Conservation (phyloP, 2,888 invertebrate species). For the Dryobota labecula region DNA sequence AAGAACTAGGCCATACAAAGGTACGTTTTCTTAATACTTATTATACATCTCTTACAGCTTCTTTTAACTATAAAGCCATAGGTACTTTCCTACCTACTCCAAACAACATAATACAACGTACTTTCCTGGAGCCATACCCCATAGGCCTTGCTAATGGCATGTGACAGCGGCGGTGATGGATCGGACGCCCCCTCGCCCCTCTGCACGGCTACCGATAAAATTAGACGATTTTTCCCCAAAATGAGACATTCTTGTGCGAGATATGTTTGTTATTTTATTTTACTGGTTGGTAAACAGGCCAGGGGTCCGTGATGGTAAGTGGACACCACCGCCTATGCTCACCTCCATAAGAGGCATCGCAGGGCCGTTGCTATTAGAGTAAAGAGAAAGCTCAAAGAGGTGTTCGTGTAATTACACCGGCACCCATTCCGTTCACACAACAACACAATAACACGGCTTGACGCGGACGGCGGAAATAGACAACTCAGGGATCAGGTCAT, state of each 20-base stretch:
- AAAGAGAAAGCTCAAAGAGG: not conserved
- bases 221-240: constrained; percentile 76
- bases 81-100: not conserved
- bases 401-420: not conserved
- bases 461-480: no score
- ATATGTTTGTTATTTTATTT: constrained; percentile 58
- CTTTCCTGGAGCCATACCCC: constrained; percentile 67
- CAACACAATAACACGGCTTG: not conserved
- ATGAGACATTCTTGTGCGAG: constrained; percentile 69
- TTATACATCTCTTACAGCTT: not conserved
- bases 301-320: not conserved
- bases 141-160: constrained; percentile 88
- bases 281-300: constrained; percentile 15
- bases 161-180: constrained; percentile 89
- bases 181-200: constrained; percentile 73
- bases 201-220: constrained; percentile 70
- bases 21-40: not conserved
- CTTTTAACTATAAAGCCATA: not conserved
- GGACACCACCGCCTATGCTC: not conserved
- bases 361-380: not conserved
- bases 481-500: not conserved
- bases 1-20: not conserved
- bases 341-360: not conserved
- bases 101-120: constrained; percentile 45
- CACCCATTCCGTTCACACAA: not conserved